phyloP scores from a whole-genome alignment of 1,140 invertebrate genomes.

The Drosophila serrata region DNA sequence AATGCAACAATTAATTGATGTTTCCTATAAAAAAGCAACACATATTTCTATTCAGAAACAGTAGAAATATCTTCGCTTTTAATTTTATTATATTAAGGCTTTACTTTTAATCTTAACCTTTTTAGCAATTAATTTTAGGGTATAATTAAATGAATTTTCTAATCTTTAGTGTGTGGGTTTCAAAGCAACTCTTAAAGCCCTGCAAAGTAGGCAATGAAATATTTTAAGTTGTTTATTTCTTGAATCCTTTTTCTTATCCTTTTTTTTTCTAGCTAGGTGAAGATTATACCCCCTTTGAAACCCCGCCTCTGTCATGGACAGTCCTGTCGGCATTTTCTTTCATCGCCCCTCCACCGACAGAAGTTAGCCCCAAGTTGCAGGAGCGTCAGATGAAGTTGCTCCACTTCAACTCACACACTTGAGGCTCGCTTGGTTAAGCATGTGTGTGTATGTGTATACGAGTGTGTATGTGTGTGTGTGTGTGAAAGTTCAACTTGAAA shows the following conservation, averaged over 20 bases:
- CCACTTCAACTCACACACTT: slow-evolving; percentile 69
- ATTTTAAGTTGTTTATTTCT: neutral
- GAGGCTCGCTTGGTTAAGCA: slow-evolving; percentile 42
- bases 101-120: neutral
- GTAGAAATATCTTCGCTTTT: too few relatives aligned
- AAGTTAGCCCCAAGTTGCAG: slow-evolving; percentile 69
- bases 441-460: slow-evolving; percentile 10
- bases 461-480: slow-evolving; percentile 15
- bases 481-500: slow-evolving; percentile 64
- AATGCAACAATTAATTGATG: neutral
- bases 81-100: too few relatives aligned
- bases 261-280: neutral
- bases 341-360: slow-evolving; percentile 5
- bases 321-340: slow-evolving; percentile 69
- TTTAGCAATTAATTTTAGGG: neutral
- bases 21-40: neutral
- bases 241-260: neutral
- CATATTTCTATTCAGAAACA: neutral
- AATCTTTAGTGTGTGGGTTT: neutral
- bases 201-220: neutral
- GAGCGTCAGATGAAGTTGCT: slow-evolving; percentile 72
- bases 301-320: slow-evolving; percentile 24
- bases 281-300: neutral
- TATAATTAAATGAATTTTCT: neutral
- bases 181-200: neutral